Evolutionary conservation across 2,797 vertebrate species (phyloP), one percentile per base, ranked within the genome.

Genomic region (Sebastolobus altivelis): DNA sequence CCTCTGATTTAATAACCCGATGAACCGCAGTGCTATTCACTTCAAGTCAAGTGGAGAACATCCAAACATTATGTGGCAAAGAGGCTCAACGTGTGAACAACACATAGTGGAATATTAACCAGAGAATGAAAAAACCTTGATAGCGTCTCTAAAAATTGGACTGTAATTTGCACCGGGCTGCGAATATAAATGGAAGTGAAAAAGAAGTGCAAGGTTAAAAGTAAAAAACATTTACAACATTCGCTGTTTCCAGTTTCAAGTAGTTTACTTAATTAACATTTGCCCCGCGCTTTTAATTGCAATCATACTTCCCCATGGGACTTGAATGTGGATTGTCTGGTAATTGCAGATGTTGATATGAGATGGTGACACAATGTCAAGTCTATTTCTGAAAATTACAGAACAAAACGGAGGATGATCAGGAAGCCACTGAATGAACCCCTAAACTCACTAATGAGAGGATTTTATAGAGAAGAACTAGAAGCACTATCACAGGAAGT

Each of bases 221-320:
- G 85, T 88, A 86, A 93, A 89, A 49, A 90, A 89, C 73, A 85
- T 86, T 93, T 87, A 95, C 96, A 97, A 96, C 96, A 96, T 95
- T 95, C 94, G 92, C 95, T 96, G 96, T 97, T 96, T 96, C 95
- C 95, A 96, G 94, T 96, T 97, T 97, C 94, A 96, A 97, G 97
- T 96, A 96, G 96, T 97, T 97, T 97, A 97, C 97, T 98, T 98
- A 97, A 99, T 99, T 98, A 99, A 98, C 97, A 97, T 98, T 98
- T 98, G 97, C 97, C 96, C 97, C 93, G 94, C 93, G 96, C 96
- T 97, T 99, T 97, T 98, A 99, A 99, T 98, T 98, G 98, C 97
- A 98, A 98, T 98, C 97, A 97, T 95, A 95, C 93, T 93, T 95
- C 96, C 97, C 96, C 96, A 93, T 94, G 97, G 96, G 97, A 97